phyloP scores from a whole-genome alignment of 2,113 vertebrate genomes.

The Pangasianodon gigas region DNA sequence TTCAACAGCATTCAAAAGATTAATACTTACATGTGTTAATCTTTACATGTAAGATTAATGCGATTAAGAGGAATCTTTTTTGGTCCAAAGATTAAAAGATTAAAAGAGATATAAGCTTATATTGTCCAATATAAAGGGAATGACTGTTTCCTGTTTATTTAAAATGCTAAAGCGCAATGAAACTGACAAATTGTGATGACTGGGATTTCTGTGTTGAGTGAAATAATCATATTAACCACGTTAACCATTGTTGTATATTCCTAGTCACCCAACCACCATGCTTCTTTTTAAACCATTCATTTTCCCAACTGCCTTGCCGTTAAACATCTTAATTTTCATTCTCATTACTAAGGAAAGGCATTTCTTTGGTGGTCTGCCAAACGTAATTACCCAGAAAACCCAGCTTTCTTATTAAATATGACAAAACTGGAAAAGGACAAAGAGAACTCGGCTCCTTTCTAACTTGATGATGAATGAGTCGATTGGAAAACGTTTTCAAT shows the following conservation, averaged over 20 bases:
- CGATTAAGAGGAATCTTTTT: neutral
- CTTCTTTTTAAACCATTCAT: neutral
- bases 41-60: neutral
- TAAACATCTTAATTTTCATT: neutral
- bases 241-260: neutral
- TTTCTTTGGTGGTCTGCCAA: conserved; percentile 11
- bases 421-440: conserved; percentile 10
- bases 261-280: neutral
- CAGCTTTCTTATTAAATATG: conserved; percentile 13
- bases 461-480: conserved; percentile 30
- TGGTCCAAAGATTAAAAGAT: neutral
- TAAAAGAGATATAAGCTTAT: neutral
- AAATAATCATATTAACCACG: neutral
- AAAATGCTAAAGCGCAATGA: neutral
- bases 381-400: conserved; percentile 18
- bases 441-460: conserved; percentile 14
- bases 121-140: neutral
- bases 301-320: neutral
- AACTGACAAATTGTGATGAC: neutral
- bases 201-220: neutral
- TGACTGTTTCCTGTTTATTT: neutral
- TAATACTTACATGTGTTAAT: no score
- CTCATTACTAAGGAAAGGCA: neutral
- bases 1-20: neutral
- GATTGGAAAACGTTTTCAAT: conserved; percentile 10